Evolutionary conservation across 2,797 vertebrate genomes (phyloP), one percentile per base, ranked within the genome.

Genomic region (Parauchenoglanis ngamensis): DNA sequence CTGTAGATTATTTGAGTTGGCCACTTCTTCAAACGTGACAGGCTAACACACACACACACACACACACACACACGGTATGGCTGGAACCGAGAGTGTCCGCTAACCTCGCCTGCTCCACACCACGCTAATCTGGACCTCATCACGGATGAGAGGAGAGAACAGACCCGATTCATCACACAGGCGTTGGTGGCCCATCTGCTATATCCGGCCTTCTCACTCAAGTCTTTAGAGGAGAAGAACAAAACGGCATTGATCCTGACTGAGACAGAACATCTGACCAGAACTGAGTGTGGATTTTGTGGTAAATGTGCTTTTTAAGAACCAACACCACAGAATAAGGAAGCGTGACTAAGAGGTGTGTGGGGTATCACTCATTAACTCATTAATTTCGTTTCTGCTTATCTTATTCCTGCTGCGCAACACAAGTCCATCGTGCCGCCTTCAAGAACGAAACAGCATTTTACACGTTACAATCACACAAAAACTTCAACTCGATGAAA

Each of bases 1-100:
- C 73, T 94, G 93, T 83, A 93, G 95, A 95, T 95, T 95, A 92
- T 95, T 95, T 95, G 92, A 91, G 89, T 95, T 95, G 95, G 94
- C 93, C 73, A 59, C 1, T 10, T 78, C 76, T 78, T 78, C 52
- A 78, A 10, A 78, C 11, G 76, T 19, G 54, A 57, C 54, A 23
- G 12, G 11, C 28, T n/a, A 15, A 76, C 75, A 77, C 75, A 76
- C 73, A 40, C 76, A 28, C 46, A 52, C 72, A 75, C 72, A 40
- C 40, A 40, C 40, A 40, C 40, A 75, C 63, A 68, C 91, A 91
- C 70, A 52, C 85, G 83, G 59, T 19, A 35, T 77, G 49, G 77
- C 85, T 85, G 61, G 61, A 28, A 40, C 63, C 5, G 68, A 52
- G 76, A 7, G 8, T 56, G 76, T 56, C 28, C 4, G n/a, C 7